Base-by-base conservation (phyloP, 2,797 vertebrate species). In the Telmatherina bonti region DNA sequence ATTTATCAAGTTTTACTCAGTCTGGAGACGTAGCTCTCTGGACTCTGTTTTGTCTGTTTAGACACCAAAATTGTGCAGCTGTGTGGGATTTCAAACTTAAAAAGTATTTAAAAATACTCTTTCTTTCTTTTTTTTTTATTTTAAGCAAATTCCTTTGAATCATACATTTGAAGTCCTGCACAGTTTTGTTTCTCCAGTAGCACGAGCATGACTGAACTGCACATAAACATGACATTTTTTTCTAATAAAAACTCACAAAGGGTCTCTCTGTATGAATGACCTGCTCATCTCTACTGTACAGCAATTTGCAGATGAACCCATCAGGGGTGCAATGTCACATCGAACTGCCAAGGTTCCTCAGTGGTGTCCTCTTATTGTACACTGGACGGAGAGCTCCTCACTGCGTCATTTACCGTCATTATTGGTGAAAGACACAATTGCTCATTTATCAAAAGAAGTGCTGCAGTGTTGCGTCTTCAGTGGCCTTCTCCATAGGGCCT, bases 371-470 rank as follows among this genome's bases (percentile, higher is more conserved):
- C 70, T 33, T 67, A 74, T 52, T 55, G 79, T 61, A 74, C 69
- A 68, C 71, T 72, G 57, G 66, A 79, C 49, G 70, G 62, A 76
- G 67, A 26, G 63, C 79, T 68, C 84, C 83, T 70, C 57, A 22
- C 78, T 62, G 79, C 59, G 74, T 85, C 88, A 89, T 88, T 83
- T 84, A 72, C 80, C 65, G 51, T 83, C 78, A 87, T 87, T 81
- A 88, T 86, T 76, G 65, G 75, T 38, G 78, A 86, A n/a, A 43
- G 84, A 88, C 78, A 92, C 90, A 91, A 87, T 84, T 68, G 83
- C 77, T 85, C 85, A 76, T 90, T 90, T 86, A 87, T 92, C 78
- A 73, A 9, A 38, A 83, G 81, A 84, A 86, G 85, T 72, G 86
- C 69, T 72, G 61, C 74, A 79, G 83, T 85, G 78, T 78, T 43